Evolutionary conservation across 2,888 invertebrate species (phyloP).

Genomic region (Tachina fera): DNA sequence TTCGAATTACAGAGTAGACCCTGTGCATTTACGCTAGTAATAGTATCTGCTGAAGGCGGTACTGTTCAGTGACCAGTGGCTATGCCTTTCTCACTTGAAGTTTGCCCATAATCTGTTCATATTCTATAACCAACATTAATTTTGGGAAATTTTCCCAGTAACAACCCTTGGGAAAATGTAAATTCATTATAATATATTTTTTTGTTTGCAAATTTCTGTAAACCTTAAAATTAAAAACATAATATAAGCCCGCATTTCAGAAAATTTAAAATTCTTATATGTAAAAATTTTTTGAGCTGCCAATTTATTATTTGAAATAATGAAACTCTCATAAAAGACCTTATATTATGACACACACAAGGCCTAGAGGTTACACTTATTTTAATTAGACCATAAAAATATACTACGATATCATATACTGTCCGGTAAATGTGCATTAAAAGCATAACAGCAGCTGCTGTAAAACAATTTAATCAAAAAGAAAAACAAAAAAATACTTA

Average conservation of each 20-base stretch:
- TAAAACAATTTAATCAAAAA: conserved; percentile 35
- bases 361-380: conserved; percentile 40
- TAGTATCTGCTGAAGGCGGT: too few relatives aligned
- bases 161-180: not conserved
- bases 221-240: not conserved
- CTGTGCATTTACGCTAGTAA: too few relatives aligned
- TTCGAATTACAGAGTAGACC: too few relatives aligned
- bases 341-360: not conserved
- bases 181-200: not conserved
- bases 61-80: too few relatives aligned
- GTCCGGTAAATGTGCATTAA: not conserved
- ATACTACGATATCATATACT: conserved; percentile 6
- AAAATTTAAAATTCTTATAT: not conserved
- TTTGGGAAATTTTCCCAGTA: too few relatives aligned
- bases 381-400: conserved; percentile 34
- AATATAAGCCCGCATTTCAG: not conserved
- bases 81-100: too few relatives aligned
- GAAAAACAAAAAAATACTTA: conserved; percentile 24
- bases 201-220: not conserved
- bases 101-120: too few relatives aligned
- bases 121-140: too few relatives aligned
- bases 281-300: not conserved
- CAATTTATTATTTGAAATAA: not conserved
- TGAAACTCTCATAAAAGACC: not conserved
- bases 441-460: conserved; percentile 41